Percentiles rank a stretch among this genome's conserved stretches.
Conservation (phyloP, 2,888 invertebrate genomes). For the Melinaea menophilus region DNA sequence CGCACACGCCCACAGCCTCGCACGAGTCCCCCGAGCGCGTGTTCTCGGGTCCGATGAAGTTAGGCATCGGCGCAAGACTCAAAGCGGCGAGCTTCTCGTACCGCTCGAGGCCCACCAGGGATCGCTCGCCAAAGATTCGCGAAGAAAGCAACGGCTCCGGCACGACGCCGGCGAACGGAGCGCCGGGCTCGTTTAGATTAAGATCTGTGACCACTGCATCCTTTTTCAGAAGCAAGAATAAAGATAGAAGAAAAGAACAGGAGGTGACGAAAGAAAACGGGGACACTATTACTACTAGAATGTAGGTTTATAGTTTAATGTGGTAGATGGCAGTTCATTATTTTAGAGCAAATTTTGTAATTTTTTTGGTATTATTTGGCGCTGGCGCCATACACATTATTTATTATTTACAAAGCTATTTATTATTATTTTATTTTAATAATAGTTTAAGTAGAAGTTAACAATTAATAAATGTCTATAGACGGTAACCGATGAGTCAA, state of each 20-base stretch:
- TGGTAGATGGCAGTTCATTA: neutral
- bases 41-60: conserved; percentile 32
- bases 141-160: conserved; percentile 46
- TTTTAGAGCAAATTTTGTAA: too few species aligned
- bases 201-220: conserved; percentile 64
- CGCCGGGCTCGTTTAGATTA: conserved; percentile 54
- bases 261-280: conserved; percentile 48
- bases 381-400: too few species aligned
- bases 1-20: conserved; percentile 66
- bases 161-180: conserved; percentile 47
- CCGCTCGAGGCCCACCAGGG: conserved; percentile 50
- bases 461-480: too few species aligned
- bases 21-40: conserved; percentile 36
- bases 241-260: conserved; percentile 46
- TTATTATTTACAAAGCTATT: too few species aligned
- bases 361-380: too few species aligned
- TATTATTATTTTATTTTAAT: too few species aligned
- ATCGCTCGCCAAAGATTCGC: conserved; percentile 53
- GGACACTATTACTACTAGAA: conserved; percentile 55
- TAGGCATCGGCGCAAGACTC: conserved; percentile 52
- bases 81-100: conserved; percentile 65
- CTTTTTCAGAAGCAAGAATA: conserved; percentile 53
- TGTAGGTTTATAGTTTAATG: conserved; percentile 40
- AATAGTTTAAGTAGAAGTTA: too few species aligned
- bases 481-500: too few species aligned